Evolutionary conservation across 2,113 vertebrate species (phyloP).

Genomic region (Rattus norvegicus): GRCr8 NC_086033.1:11155501-11156000

Average conservation of each 20-base stretch:
- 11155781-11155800: background rate
- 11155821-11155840: too few species aligned
- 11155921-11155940: too few species aligned
- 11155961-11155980: background rate
- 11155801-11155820: too few species aligned
- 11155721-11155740: background rate
- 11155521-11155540: conserved; percentile 19
- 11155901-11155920: too few species aligned
- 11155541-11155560: background rate
- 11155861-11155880: too few species aligned
- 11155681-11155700: background rate
- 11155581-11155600: background rate
- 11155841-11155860: too few species aligned
- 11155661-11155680: too few species aligned
- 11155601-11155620: background rate
- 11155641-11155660: background rate
- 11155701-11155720: background rate
- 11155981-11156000: background rate
- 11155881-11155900: too few species aligned
- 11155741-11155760: background rate
- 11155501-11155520: conserved; percentile 2
- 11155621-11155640: background rate
- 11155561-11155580: background rate
- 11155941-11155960: background rate
- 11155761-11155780: background rate